These are phyloP conservation scores for Lindbergichthys nudifrons DNA, from an alignment of 2,797 vertebrate genomes.

Conservation along the genomic window DNA sequence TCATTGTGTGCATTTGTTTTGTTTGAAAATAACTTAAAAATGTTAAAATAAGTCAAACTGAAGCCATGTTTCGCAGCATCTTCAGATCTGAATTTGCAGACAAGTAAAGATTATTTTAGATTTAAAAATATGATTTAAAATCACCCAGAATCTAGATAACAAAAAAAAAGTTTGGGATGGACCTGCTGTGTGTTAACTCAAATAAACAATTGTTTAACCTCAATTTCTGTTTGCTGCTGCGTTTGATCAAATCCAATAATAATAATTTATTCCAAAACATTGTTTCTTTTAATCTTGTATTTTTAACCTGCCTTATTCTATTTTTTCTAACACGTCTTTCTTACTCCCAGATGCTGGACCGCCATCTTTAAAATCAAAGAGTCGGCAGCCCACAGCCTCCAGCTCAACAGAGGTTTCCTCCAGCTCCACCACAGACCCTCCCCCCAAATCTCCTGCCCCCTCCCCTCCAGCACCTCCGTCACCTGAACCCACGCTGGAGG, in stretches of 20 bases:
- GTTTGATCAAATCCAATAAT: too few species aligned
- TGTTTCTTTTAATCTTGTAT: too few species aligned
- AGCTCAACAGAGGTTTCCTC: conserved; percentile 39
- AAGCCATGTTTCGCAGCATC: background rate
- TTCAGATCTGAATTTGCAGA: background rate
- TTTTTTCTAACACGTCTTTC: background rate
- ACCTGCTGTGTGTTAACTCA: too few species aligned
- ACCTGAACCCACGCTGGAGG: conserved; percentile 37
- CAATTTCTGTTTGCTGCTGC: too few species aligned
- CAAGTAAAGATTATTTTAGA: background rate
- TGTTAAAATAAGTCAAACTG: background rate
- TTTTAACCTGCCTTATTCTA: too few species aligned
- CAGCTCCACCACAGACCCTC: background rate
- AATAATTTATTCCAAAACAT: too few species aligned
- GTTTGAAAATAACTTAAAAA: background rate
- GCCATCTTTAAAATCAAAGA: conserved; percentile 66
- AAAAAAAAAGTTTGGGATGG: too few species aligned
- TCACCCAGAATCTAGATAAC: background rate
- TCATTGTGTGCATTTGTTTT: background rate
- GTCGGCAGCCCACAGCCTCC: conserved; percentile 47
- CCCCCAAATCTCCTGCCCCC: conserved; percentile 20
- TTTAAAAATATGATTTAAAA: background rate
- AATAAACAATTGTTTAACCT: too few species aligned
- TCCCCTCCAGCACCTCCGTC: background rate
- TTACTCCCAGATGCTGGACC: conserved; percentile 60